phyloP scores from a whole-genome alignment of 1,140 invertebrate genomes.

The Brachionus rotundiformis region DNA sequence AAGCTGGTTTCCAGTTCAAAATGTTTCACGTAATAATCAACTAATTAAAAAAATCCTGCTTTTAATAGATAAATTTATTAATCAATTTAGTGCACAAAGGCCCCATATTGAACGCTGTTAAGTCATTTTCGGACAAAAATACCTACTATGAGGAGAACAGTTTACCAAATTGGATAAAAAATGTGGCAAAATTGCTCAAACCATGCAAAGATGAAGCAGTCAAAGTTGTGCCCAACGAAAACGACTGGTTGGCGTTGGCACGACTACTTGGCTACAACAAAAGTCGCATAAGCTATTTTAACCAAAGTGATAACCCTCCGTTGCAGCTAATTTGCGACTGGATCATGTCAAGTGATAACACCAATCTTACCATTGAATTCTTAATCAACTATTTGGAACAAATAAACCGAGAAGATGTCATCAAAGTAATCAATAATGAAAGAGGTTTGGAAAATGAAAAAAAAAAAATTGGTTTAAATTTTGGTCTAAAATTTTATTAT shows the following conservation, averaged over 20 bases:
- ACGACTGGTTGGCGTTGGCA: slow-evolving; percentile 63
- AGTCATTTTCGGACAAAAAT: slow-evolving; percentile 53
- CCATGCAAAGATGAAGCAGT: background rate
- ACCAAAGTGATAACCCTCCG: slow-evolving; percentile 63
- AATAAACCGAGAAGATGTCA: slow-evolving; percentile 62
- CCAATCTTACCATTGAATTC: slow-evolving; percentile 64
- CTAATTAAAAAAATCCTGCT: background rate
- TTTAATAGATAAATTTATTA: slow-evolving; percentile 18
- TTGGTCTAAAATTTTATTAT: slow-evolving; percentile 39
- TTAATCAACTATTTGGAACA: slow-evolving; percentile 63
- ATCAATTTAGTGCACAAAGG: slow-evolving; percentile 57
- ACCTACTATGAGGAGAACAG: slow-evolving; percentile 36
- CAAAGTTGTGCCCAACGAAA: slow-evolving; percentile 20
- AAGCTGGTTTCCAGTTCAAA: slow-evolving; percentile 62
- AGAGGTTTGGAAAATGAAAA: slow-evolving; percentile 55
- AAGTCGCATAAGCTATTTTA: slow-evolving; percentile 60
- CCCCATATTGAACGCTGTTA: slow-evolving; percentile 57
- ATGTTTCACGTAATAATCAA: slow-evolving; percentile 49
- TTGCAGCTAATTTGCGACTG: slow-evolving; percentile 64
- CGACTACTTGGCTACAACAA: slow-evolving; percentile 63
- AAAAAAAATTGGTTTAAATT: background rate
- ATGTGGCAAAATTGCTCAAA: slow-evolving; percentile 63
- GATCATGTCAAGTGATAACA: slow-evolving; percentile 65
- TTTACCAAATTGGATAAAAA: slow-evolving; percentile 62
- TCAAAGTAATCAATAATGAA: slow-evolving; percentile 61